Percentiles rank a stretch among this genome's conserved stretches.
Evolutionary conservation across 1,140 invertebrate genomes (phyloP).

Genomic region (Choristoneura fumiferana): DNA sequence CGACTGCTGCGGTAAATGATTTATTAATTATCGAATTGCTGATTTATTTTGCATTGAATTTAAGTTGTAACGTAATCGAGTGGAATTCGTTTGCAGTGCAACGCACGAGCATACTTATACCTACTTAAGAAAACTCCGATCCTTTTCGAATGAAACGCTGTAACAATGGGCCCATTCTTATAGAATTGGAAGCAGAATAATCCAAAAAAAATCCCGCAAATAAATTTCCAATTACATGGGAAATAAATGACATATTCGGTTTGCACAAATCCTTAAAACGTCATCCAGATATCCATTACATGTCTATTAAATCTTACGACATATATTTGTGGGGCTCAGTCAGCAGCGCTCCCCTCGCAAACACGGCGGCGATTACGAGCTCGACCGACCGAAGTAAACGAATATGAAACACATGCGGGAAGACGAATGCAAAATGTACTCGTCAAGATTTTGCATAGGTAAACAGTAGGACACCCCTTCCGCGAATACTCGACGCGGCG

Average conservation of each 20-base stretch:
- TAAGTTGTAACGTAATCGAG: no score
- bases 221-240: constrained; percentile 73
- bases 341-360: constrained; percentile 74
- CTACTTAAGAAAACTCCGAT: no score
- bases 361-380: constrained; percentile 72
- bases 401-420: constrained; percentile 77
- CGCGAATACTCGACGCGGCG: not conserved
- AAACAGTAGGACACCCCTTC: constrained; percentile 58
- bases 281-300: constrained; percentile 79
- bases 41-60: no score
- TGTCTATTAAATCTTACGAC: constrained; percentile 78
- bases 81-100: no score
- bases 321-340: constrained; percentile 76
- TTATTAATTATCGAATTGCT: no score
- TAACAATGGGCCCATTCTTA: constrained; percentile 33
- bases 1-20: constrained; percentile 7
- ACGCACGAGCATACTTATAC: no score
- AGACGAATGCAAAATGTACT: constrained; percentile 74
- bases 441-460: constrained; percentile 73
- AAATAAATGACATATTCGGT: constrained; percentile 76
- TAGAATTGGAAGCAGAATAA: constrained; percentile 51
- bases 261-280: constrained; percentile 78
- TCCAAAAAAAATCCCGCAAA: constrained; percentile 66
- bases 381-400: constrained; percentile 74
- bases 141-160: constrained; percentile 4